Evolutionary conservation across 2,797 vertebrate species (phyloP), one percentile per base, ranked within the genome.

Genomic region (Botia almorhae): DNA sequence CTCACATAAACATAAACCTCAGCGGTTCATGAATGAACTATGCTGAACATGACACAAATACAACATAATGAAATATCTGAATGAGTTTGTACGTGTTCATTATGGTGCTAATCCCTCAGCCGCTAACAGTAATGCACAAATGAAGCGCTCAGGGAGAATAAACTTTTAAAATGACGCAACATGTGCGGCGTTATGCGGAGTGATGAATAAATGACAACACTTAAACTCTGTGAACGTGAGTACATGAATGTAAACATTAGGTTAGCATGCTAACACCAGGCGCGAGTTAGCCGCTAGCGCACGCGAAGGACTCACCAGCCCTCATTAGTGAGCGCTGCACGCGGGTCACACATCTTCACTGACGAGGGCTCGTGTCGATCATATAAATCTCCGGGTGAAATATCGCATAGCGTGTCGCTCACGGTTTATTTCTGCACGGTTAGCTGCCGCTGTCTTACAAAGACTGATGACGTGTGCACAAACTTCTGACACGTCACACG

Each of bases 241-340:
- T 16, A 10, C 16, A 46, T 2, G 39, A 43, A 73, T 67, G 78
- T 80, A 80, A 80, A 80, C 78, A 80, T 48, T 21, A 67, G 78
- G 11, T 12, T 55, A 55, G 60, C 78, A 48, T 77, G 67, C 74
- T 76, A 76, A 65, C 60, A 19, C 26, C 48, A 71, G 23, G 23
- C 5, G n/a, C 7, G 7, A 29, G 56, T 56, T 56, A 55, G 69
- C 48, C 50, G 48, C 19, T 63, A 48, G 61, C 69, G 6, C 69
- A 21, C 7, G 29, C 16, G 2, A 39, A 10, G 2, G 33, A 89
- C 94, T 81, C 92, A 95, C 94, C 94, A 95, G 93, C 94, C 94
- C 90, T 95, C 93, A 87, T 89, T 91, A 78, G 60, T 85, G 84
- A 95, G 89, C 51, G 89, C 91, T 50, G 91, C 90, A 60, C 83